Conservation (phyloP, 2,113 vertebrate species). For the Atlantisia rogersi region DNA sequence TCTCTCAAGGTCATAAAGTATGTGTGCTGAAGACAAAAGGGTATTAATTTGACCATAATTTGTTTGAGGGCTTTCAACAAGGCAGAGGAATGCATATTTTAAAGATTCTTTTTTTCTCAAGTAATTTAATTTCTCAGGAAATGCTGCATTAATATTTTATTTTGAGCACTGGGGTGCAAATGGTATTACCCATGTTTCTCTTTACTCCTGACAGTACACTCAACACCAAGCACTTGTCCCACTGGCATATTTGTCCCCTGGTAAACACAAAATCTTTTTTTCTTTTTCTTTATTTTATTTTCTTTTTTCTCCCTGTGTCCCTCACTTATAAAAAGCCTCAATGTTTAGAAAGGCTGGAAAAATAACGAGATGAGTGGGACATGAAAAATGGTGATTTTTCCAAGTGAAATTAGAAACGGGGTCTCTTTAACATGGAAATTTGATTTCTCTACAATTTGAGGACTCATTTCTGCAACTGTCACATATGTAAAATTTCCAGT, state of each 20-base stretch:
- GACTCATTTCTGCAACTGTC: slow-evolving; percentile 45
- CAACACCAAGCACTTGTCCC: not conserved
- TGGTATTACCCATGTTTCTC: slow-evolving; percentile 28
- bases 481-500: slow-evolving; percentile 49
- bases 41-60: slow-evolving; percentile 47
- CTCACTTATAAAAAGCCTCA: not conserved
- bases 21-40: slow-evolving; percentile 9
- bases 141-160: slow-evolving; percentile 59
- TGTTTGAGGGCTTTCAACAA: slow-evolving; percentile 34
- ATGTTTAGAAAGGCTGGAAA: slow-evolving; percentile 37
- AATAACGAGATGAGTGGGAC: not conserved
- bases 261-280: not conserved
- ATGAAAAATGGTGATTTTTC: slow-evolving; percentile 32
- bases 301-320: not conserved
- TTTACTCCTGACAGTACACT: slow-evolving; percentile 3
- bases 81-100: not conserved
- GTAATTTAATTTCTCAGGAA: slow-evolving; percentile 61
- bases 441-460: slow-evolving; percentile 48
- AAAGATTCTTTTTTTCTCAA: not conserved
- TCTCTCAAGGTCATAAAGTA: slow-evolving; percentile 43
- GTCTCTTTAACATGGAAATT: slow-evolving; percentile 53
- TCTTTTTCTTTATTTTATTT: not conserved
- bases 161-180: slow-evolving; percentile 26
- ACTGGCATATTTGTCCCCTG: slow-evolving; percentile 10
- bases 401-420: slow-evolving; percentile 46